phyloP scores from a whole-genome alignment of 2,888 invertebrate genomes.

The Prosapia bicincta region DNA sequence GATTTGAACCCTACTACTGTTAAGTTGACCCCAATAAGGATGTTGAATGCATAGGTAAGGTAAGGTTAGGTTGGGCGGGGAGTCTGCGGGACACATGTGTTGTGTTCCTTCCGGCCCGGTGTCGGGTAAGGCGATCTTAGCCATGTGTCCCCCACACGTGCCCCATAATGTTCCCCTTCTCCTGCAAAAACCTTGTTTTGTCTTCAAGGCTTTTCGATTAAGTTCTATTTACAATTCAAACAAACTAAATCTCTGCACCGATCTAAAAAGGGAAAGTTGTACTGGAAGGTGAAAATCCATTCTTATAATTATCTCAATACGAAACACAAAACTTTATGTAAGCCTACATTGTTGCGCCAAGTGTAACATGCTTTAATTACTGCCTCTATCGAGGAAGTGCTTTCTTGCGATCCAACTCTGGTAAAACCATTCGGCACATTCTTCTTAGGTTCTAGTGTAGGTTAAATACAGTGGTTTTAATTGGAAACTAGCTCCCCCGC shows the following conservation, averaged over 20 bases:
- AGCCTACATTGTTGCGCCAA: no score
- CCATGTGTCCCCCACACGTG: constrained; percentile 21
- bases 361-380: no score
- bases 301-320: no score
- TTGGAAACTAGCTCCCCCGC: no score
- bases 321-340: no score
- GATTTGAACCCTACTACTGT: neutral
- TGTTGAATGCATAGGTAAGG: neutral
- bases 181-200: neutral
- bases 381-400: no score
- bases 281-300: neutral
- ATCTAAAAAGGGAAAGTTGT: neutral
- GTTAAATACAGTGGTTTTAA: no score
- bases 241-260: neutral
- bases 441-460: no score
- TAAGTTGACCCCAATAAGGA: neutral
- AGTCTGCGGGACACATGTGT: constrained; percentile 18
- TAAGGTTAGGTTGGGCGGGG: neutral
- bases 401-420: no score
- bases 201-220: neutral
- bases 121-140: neutral
- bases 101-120: constrained; percentile 17
- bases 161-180: neutral
- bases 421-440: no score
- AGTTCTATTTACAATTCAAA: neutral